phyloP scores from a whole-genome alignment of 2,888 invertebrate species.

The Drosophila dives region DNA sequence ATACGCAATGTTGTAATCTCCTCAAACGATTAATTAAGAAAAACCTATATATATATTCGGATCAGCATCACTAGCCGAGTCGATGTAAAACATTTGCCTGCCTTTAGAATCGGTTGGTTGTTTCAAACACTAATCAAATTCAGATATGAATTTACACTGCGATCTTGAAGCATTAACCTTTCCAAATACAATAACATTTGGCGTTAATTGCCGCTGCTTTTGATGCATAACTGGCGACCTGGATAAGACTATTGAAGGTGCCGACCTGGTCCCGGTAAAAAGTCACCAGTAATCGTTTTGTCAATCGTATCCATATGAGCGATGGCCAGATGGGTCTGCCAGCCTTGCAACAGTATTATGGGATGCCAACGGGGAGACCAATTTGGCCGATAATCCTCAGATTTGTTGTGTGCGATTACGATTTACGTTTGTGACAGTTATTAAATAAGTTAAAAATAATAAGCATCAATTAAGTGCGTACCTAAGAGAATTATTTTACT shows the following conservation, averaged over 20 bases:
- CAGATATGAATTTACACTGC: no score
- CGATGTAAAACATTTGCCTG: not conserved
- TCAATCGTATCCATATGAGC: not conserved
- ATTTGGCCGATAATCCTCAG: not conserved
- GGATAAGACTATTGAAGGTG: not conserved
- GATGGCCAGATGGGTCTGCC: not conserved
- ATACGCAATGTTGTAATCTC: not conserved
- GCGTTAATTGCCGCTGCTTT: not conserved
- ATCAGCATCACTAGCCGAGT: not conserved
- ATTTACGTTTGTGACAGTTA: not conserved
- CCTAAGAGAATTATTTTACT: not conserved
- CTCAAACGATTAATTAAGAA: not conserved
- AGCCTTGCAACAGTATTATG: not conserved
- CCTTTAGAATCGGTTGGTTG: not conserved
- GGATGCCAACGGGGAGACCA: not conserved
- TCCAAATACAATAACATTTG: no score
- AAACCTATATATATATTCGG: not conserved
- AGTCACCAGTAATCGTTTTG: not conserved
- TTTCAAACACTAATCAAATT: not conserved
- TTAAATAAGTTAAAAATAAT: slow-evolving; percentile 1
- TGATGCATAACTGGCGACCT: not conserved
- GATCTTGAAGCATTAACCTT: no score
- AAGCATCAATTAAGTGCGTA: slow-evolving; percentile 1
- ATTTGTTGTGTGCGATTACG: not conserved
- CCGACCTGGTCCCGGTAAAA: not conserved